Percentiles rank a stretch among this genome's conserved stretches.
Conservation (phyloP, 2,113 vertebrate species). For the Austrofundulus limnaeus region DNA sequence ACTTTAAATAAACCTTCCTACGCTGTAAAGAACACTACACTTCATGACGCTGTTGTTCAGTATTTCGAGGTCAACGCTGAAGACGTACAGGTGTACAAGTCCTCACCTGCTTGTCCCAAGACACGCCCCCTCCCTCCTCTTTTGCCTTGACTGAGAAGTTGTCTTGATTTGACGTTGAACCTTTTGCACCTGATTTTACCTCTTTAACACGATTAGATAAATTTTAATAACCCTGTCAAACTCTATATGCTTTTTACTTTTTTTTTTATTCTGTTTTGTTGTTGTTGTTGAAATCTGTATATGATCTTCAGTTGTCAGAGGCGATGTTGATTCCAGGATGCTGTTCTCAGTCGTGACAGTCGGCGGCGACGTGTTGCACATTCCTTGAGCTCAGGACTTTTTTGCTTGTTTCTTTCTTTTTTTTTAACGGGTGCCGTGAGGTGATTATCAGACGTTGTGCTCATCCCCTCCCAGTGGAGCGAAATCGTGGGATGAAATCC, state of each 20-base stretch:
- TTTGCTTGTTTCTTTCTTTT: slow-evolving; percentile 43
- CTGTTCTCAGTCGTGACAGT: slow-evolving; percentile 64
- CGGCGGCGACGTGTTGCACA: slow-evolving; percentile 72
- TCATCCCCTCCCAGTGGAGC: slow-evolving; percentile 7
- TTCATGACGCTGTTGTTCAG: slow-evolving; percentile 30
- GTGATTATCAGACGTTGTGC: slow-evolving; percentile 32
- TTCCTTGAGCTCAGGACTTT: slow-evolving; percentile 80
- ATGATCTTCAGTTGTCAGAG: slow-evolving; percentile 49
- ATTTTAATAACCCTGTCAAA: slow-evolving; percentile 12
- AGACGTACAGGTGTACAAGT: slow-evolving; percentile 54
- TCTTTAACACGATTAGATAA: slow-evolving; percentile 48
- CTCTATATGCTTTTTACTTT: slow-evolving; percentile 24
- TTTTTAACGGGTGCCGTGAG: slow-evolving; percentile 53
- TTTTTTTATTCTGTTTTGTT: slow-evolving; percentile 23
- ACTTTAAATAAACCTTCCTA: neutral
- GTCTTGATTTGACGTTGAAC: slow-evolving; percentile 50
- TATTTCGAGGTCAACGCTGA: slow-evolving; percentile 22
- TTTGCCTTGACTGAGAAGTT: slow-evolving; percentile 63
- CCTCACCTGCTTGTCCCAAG: slow-evolving; percentile 53
- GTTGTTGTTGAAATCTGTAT: slow-evolving; percentile 49
- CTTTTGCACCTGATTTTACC: slow-evolving; percentile 67
- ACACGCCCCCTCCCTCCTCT: slow-evolving; percentile 39
- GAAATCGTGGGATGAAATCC: slow-evolving; percentile 22
- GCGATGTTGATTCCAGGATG: slow-evolving; percentile 70
- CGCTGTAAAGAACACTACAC: slow-evolving; percentile 48